Percentiles rank a stretch among this genome's conserved stretches.
These are phyloP conservation scores for Rutilus rutilus DNA, from an alignment of 2,113 vertebrate genomes.

Conservation along the genomic window DNA sequence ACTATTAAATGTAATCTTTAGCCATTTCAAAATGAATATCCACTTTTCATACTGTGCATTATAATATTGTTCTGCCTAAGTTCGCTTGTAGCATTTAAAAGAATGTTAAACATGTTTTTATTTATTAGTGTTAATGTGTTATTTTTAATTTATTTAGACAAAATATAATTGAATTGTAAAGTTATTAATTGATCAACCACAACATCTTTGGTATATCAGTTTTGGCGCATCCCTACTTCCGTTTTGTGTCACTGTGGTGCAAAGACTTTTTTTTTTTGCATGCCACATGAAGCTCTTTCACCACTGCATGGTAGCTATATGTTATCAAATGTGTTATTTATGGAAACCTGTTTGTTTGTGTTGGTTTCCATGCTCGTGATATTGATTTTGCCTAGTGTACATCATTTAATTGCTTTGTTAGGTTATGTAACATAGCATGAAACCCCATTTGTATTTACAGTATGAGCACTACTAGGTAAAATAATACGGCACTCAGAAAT, in stretches of 20 bases:
- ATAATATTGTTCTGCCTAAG: not conserved
- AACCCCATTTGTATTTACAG: not conserved
- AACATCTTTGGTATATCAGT: not conserved
- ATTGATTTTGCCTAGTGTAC: not conserved
- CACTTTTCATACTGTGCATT: not conserved
- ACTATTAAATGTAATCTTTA: not conserved
- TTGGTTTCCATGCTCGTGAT: not conserved
- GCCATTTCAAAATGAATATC: not conserved
- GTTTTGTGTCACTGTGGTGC: not conserved
- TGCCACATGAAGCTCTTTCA: not conserved
- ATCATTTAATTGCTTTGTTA: not conserved
- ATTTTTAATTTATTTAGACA: not conserved
- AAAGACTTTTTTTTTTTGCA: not conserved
- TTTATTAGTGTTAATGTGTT: too few species aligned
- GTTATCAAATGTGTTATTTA: not conserved
- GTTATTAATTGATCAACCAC: not conserved
- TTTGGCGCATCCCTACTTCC: not conserved
- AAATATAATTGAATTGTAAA: not conserved
- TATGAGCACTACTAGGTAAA: not conserved
- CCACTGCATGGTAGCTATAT: not conserved
- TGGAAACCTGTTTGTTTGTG: not conserved
- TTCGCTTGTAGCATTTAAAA: not conserved
- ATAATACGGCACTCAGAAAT: not conserved
- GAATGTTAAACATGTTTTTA: not conserved
- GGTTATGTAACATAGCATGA: not conserved